Evolutionary conservation across 2,113 vertebrate genomes (phyloP), one percentile per base, ranked within the genome.

Genomic region (Otis tarda): DNA sequence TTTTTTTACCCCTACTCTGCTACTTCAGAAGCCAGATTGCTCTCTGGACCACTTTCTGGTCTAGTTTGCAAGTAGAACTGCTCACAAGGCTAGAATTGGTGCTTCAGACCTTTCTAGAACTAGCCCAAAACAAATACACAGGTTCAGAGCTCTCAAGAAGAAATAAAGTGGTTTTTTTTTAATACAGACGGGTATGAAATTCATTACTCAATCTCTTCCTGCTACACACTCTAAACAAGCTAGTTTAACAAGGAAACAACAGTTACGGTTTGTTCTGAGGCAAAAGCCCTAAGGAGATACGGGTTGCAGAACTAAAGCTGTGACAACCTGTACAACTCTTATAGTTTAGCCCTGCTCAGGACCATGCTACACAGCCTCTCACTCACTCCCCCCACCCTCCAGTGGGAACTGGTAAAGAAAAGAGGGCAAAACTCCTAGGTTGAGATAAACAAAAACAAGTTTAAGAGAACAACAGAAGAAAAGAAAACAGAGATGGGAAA

Each of bases 261-360:
- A 43, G 41, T 50, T 55, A 89, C 27, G 77, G 20, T 82, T 96
- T 89, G 61, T 68, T 91, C 76, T 73, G 33, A 96, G 75, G 92
- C 59, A 93, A 93, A 82, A 88, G 53, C 69, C 83, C 82, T 64
- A 77, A 92, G 73, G 69, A 93, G 21, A 79, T 28, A 86, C 0
- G 23, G 20, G 56, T 68, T 96, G 49, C 88, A 96, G 85, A 86
- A 69, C 24, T 84, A 79, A 97, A 95, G 68, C 70, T 81, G 45
- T 70, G 59, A 86, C 53, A 68, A 84, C 91, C 53, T 91, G 49
- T 83, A 85, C 37, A 43, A 43, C 41, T 43, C 41, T 43, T 14
- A 16, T 43, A 43, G 14, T 16, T 43, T 16, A 15, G 41, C 15
- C 41, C 41, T 16, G 14, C 41, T 43, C 41, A 43, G 41, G 41